Evolutionary conservation across 2,113 vertebrate genomes (phyloP).

Genomic region (Brienomyrus longianalis): DNA sequence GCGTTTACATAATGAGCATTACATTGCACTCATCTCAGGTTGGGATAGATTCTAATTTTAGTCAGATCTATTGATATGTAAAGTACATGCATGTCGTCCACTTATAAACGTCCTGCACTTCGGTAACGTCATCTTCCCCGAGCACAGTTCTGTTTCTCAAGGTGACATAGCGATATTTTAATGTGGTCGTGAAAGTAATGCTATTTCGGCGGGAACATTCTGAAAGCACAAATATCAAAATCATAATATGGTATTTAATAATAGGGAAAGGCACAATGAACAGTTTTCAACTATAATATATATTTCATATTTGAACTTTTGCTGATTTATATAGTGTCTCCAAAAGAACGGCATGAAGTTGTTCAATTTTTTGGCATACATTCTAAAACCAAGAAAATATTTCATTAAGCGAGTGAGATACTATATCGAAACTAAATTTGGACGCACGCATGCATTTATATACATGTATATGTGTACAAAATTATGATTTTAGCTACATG

Average conservation of each 20-base stretch:
- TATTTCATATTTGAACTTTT: background rate
- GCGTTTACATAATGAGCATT: background rate
- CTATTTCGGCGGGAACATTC: background rate
- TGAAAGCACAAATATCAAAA: background rate
- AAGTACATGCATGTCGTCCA: background rate
- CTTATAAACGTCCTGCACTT: background rate
- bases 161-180: background rate
- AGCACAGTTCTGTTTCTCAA: background rate
- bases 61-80: background rate
- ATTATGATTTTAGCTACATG: background rate
- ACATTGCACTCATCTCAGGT: background rate
- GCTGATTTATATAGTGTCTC: background rate
- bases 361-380: background rate
- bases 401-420: background rate
- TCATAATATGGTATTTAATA: background rate
- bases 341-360: background rate
- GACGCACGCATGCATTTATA: background rate
- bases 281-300: background rate
- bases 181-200: background rate
- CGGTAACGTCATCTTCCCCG: background rate
- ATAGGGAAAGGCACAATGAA: background rate
- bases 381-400: background rate
- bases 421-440: background rate
- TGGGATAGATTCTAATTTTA: background rate
- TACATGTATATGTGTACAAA: background rate